Evolutionary conservation across 2,113 vertebrate species (phyloP), one percentile per base, ranked within the genome.

Genomic region (Coregonus clupeaformis): DNA sequence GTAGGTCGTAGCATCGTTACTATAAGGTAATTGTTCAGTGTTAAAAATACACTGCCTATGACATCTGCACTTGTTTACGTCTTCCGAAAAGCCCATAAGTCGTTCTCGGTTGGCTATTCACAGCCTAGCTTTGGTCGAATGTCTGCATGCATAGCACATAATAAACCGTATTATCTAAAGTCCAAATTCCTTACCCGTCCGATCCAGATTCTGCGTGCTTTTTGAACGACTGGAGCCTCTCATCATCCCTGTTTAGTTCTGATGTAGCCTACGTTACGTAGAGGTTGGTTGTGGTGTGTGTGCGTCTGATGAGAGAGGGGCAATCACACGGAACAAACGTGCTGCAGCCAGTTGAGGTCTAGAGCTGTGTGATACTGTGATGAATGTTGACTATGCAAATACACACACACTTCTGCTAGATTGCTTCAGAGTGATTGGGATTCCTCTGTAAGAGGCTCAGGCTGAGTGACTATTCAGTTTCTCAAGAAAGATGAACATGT

Each of bases 181-280:
- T 24, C 20, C 57, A 60, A 2, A 60, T 29, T 18, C 77, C 92
- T 91, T 91, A 94, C 92, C 92, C 71, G 85, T 69, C 73, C 74
- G 76, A 76, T 79, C 87, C 71, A 74, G 86, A 77, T 73, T 86
- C 24, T 87, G 91, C 14, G 83, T 57, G 75, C 68, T 80, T 83
- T 83, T 90, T 80, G 87, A 18, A 63, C 86, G 80, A 81, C 82
- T 83, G 80, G 89, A 91, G 86, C 91, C 92, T 87, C 93, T 92
- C 93, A 94, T 94, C 88, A 71, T 90, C 36, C 68, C 49, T 47
- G 57, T n/a, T 72, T 7, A n/a, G 24, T 72, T 55, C 32, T 22
- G 55, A 36, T 20, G 65, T 59, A 47, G 52, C 49, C 68, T 78
- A 75, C 78, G 32, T 45, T 29, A 32, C 68, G 52, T 45, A 32